A percentile compares a stretch with the other conserved stretches of the same genome.
phyloP scores from a whole-genome alignment of 2,888 invertebrate genomes.

The Oscheius sp. region DNA sequence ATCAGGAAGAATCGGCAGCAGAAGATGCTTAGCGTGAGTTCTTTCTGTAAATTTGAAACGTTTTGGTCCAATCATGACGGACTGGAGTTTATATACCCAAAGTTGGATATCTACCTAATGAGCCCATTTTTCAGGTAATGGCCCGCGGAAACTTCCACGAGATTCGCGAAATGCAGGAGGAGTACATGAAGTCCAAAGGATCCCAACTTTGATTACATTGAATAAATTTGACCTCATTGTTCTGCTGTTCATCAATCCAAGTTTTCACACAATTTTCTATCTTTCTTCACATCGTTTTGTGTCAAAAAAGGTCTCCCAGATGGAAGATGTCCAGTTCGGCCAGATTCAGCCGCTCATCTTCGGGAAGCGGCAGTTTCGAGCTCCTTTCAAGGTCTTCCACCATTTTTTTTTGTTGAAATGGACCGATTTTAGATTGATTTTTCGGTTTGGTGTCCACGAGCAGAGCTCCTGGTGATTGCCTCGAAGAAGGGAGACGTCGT shows the following conservation, averaged over 20 bases:
- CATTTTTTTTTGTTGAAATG: background rate
- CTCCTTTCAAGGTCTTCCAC: constrained; percentile 48
- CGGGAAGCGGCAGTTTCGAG: constrained; percentile 44
- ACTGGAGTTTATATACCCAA: too few species aligned
- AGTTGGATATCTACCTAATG: too few species aligned
- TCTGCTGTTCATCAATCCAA: too few species aligned
- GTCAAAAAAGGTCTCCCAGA: background rate
- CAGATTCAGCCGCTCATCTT: constrained; percentile 13
- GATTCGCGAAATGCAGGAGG: constrained; percentile 66
- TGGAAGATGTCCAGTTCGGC: background rate
- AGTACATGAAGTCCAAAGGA: constrained; percentile 36
- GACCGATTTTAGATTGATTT: constrained; percentile 21
- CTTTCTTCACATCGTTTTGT: background rate
- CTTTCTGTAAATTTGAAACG: background rate
- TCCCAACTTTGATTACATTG: constrained; percentile 12
- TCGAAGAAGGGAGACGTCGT: constrained; percentile 62
- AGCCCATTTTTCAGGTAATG: constrained; percentile 55
- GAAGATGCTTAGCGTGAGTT: constrained; percentile 54
- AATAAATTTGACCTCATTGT: background rate
- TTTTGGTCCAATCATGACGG: background rate
- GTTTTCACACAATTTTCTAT: too few species aligned
- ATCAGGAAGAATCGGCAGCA: constrained; percentile 57
- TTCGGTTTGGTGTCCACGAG: constrained; percentile 45
- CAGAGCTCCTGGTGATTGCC: constrained; percentile 62
- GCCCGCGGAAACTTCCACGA: constrained; percentile 69